Conservation (phyloP, 2,797 vertebrate species). For the Sarcophilus harrisii region DNA sequence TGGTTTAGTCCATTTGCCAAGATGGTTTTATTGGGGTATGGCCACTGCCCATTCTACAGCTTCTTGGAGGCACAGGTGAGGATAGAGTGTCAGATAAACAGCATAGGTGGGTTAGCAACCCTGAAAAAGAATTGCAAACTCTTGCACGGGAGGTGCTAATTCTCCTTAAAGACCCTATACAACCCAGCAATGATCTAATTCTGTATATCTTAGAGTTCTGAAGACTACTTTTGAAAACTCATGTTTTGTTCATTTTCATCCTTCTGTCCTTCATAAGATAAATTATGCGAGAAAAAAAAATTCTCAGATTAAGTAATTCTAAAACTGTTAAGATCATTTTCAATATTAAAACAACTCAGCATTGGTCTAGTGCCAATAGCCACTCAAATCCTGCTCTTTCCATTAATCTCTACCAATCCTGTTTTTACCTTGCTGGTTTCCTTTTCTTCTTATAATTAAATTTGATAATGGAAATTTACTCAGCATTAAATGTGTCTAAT, state of each 20-base stretch:
- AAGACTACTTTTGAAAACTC: neutral
- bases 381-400: neutral
- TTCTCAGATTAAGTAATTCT: neutral
- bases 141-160: neutral
- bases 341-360: neutral
- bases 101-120: neutral
- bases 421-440: neutral
- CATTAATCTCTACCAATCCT: neutral
- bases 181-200: neutral
- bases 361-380: neutral
- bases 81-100: neutral
- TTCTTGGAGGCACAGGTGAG: neutral
- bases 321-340: neutral
- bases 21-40: neutral
- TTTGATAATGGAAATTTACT: neutral
- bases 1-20: neutral
- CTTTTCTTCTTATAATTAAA: neutral
- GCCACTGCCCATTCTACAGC: neutral
- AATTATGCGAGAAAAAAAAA: neutral
- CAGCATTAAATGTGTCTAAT: neutral
- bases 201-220: neutral
- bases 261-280: neutral
- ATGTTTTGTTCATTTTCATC: neutral
- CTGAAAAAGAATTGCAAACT: neutral
- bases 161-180: neutral